Evolutionary conservation across 2,113 vertebrate genomes (phyloP), one percentile per base, ranked within the genome.

Genomic region (Patagioenas fasciata): DNA sequence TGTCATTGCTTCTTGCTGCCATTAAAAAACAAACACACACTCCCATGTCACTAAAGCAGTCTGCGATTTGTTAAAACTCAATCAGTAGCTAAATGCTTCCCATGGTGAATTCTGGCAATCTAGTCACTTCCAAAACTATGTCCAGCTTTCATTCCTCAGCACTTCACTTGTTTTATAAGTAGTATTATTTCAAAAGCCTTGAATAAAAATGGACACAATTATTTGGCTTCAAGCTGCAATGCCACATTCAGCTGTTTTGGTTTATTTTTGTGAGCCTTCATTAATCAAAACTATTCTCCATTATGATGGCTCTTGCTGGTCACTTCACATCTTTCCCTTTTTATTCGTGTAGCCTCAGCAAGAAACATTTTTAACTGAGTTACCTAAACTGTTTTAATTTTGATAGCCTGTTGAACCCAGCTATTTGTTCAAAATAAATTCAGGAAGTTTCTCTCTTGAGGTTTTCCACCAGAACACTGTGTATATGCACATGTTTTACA

Each of bases 401-500:
- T 42, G 57, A 75, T 4, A 88, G 34, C 71, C 40, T 57, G 24
- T 71, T 85, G 58, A 65, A 82, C 12, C 18, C 42, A 85, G 53
- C 17, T 71, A 18, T 65, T 79, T 50, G 50, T 36, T 40, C 50
- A 83, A 69, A 36, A 74, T 28, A 14, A 50, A 44, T 50, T 58
- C 31, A 50, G 26, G 19, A 77, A 47, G 26, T 38, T 83, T 51
- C 6, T 65, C 72, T 18, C 1, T 8, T 13, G 1, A 81, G 28
- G 31, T 40, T 62, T 84, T 50, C 83, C 47, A 70, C 25, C 21
- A 51, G n/a, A 93, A 67, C 8, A n/a, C 16, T 28, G n/a, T 47
- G 51, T 9, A 38, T 4, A 38, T 2, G 2, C 20, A 12, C 1
- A 0, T 6, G 6, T 42, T 62, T 58, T 10, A 56, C 53, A 38